These are phyloP conservation scores for Trachelus stipa DNA, from an alignment of 2,888 invertebrate genomes.

Conservation along the genomic window DNA sequence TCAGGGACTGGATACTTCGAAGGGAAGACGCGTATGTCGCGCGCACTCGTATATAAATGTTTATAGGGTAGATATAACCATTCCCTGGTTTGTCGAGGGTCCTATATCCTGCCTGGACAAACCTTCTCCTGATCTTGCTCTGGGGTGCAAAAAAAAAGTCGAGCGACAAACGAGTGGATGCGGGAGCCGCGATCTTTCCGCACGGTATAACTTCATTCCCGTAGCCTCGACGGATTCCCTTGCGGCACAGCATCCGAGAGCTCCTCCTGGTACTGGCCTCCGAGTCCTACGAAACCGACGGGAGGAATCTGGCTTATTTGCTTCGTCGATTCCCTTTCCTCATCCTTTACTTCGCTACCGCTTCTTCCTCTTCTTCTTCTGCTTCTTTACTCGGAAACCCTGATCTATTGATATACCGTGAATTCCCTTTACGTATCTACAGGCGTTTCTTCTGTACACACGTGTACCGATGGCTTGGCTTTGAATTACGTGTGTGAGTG, in stretches of 20 bases:
- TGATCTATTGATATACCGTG: not conserved
- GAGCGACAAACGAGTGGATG: constrained; percentile 17
- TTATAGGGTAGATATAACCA: not conserved
- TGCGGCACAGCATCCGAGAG: not conserved
- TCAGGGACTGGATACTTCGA: not conserved
- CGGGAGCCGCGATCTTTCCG: constrained; percentile 19
- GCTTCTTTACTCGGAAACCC: not conserved
- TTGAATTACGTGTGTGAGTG: not conserved
- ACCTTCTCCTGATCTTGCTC: not conserved
- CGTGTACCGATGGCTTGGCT: not conserved
- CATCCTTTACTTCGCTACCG: not conserved
- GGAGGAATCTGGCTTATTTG: constrained; percentile 18
- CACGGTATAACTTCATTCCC: constrained; percentile 11
- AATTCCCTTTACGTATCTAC: not conserved
- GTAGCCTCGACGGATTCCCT: not conserved
- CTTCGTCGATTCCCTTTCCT: not conserved
- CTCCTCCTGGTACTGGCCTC: not conserved
- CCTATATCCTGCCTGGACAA: not conserved
- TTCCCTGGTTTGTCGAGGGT: not conserved
- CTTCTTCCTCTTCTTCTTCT: constrained; percentile 1
- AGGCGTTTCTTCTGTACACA: not conserved
- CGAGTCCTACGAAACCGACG: constrained; percentile 2
- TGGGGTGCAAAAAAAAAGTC: not conserved
- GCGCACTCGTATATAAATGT: not conserved
- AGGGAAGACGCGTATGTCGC: not conserved